Evolutionary conservation across 2,113 vertebrate genomes (phyloP), one percentile per base, ranked within the genome.

Genomic region (Spea multiplicata): DNA sequence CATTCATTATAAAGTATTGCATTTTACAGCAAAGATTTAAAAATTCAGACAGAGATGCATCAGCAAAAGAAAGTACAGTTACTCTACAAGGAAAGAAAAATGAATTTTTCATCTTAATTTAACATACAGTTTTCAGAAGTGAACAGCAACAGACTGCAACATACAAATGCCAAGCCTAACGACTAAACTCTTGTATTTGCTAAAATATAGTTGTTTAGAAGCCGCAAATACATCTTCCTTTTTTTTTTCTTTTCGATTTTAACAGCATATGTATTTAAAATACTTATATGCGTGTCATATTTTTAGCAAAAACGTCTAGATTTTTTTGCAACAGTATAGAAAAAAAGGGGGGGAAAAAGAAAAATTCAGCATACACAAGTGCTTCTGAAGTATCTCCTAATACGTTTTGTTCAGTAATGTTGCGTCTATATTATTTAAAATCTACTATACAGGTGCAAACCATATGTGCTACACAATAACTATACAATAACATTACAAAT

Each of bases 401-500:
- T 96, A 96, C 96, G 96, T 94, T 91, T 71, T 66, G 70, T 96
- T 95, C 93, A 90, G 94, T 95, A 95, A 95, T 96, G 92, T 96
- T 92, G 82, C 95, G 95, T 96, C 95, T 97, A 96, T 94, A 93
- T 94, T 95, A 93, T 95, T 94, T 95, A 94, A 96, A 97, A 94
- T 92, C 96, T 98, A 99, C 96, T 95, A 94, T 99, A 99, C 96
- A 98, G 70, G 94, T 98, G 97, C 97, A 99, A 99, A 99, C 97
- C 95, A 97, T 97, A 97, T 97, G 94, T 96, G 96, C 96, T 98
- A 98, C 97, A 99, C 96, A 94, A 98, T 95, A 97, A 98, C 97
- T 98, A 98, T 99, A 99, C 97, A 98, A 94, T 97, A 97, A 99
- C 96, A 96, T 97, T 99, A 98, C 97, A 98, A 98, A 99, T 96